Conservation (phyloP, 2,888 invertebrate species). For the Pristionchus arcanus region DNA sequence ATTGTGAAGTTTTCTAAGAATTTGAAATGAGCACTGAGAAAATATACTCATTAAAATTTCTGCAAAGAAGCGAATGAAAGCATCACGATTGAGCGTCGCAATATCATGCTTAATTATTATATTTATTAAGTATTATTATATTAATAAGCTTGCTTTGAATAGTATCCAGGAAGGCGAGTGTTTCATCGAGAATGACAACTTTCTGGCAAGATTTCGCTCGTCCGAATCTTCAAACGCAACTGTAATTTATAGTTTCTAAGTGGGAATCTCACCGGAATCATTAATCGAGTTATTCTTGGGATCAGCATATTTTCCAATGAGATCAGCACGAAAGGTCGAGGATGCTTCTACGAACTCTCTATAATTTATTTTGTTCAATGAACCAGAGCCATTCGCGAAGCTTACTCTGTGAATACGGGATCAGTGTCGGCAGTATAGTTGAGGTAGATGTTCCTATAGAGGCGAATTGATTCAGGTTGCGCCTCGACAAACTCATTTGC, state of each 20-base stretch:
- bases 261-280: neutral
- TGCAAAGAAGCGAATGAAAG: neutral
- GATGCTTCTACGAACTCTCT: neutral
- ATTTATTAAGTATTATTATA: neutral
- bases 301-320: neutral
- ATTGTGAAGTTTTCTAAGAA: neutral
- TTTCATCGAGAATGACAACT: neutral
- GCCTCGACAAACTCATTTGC: neutral
- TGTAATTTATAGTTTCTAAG: neutral
- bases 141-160: neutral
- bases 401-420: neutral
- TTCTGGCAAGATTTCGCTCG: neutral
- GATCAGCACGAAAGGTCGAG: neutral
- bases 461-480: neutral
- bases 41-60: neutral
- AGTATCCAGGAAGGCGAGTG: neutral
- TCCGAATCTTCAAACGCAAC: neutral
- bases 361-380: neutral
- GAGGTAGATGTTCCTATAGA: constrained; percentile 40
- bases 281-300: neutral
- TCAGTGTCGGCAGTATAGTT: neutral
- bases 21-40: neutral
- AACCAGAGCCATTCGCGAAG: neutral
- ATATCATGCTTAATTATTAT: neutral
- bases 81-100: neutral